phyloP scores from a whole-genome alignment of 2,888 invertebrate species.

The Tribolium freemani region DNA sequence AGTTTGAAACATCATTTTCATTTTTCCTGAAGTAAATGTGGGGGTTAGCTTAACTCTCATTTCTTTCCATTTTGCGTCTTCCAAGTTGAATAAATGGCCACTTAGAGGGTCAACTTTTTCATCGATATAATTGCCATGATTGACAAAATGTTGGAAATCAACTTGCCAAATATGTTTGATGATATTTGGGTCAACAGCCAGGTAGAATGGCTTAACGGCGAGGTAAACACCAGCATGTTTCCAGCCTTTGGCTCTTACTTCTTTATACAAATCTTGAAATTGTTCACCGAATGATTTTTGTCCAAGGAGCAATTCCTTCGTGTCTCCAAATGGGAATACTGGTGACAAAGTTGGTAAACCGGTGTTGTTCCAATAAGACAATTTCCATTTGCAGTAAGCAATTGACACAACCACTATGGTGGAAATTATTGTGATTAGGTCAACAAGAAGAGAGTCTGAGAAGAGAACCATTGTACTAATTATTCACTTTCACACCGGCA shows the following conservation, averaged over 20 bases:
- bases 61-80: slow-evolving; percentile 42
- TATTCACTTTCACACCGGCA: too few species aligned
- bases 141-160: slow-evolving; percentile 60
- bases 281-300: slow-evolving; percentile 7
- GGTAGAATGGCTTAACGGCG: background rate
- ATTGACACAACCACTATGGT: background rate
- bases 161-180: slow-evolving; percentile 58
- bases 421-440: background rate
- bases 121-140: slow-evolving; percentile 55
- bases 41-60: slow-evolving; percentile 47
- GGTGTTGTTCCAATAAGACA: slow-evolving; percentile 22
- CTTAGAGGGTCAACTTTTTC: slow-evolving; percentile 55
- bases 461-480: background rate
- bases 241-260: slow-evolving; percentile 4
- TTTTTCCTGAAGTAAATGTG: slow-evolving; percentile 62
- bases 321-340: slow-evolving; percentile 15
- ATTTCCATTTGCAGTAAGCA: slow-evolving; percentile 26
- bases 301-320: background rate
- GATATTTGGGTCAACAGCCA: slow-evolving; percentile 56
- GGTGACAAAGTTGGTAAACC: slow-evolving; percentile 7
- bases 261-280: slow-evolving; percentile 9
- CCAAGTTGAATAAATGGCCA: slow-evolving; percentile 47
- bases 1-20: slow-evolving; percentile 64
- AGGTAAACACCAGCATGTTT: slow-evolving; percentile 23
- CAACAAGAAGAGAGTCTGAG: background rate